Conservation (phyloP, 2,797 vertebrate species). For the Sebastes cheni region DNA sequence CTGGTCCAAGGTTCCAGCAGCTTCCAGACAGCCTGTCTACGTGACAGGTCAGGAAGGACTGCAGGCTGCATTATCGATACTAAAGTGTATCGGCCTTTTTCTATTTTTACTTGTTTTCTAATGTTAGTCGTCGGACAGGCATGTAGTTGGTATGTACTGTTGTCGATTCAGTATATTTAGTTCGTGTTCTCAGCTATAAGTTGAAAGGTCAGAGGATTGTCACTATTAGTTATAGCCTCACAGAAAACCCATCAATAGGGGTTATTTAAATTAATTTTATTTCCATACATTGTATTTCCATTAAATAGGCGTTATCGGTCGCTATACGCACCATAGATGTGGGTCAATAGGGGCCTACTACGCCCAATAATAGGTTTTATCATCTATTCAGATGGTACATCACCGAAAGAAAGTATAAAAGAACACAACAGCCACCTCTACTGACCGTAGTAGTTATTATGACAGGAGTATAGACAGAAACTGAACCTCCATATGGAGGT, state of each 20-base stretch:
- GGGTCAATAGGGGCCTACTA: background rate
- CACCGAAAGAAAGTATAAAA: background rate
- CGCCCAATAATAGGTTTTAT: background rate
- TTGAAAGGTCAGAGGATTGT: background rate
- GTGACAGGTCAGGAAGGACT: constrained; percentile 24
- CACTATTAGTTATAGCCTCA: background rate
- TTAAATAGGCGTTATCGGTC: too few relatives aligned
- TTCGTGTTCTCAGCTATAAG: background rate
- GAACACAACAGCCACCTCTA: background rate
- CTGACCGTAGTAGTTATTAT: background rate
- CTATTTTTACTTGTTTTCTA: background rate
- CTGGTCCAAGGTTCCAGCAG: constrained; percentile 65
- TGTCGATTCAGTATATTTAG: background rate
- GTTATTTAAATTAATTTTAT: constrained; percentile 2
- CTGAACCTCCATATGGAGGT: background rate
- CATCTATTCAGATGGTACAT: background rate
- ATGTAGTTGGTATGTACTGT: background rate
- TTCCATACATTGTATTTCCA: background rate
- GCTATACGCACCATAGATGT: background rate
- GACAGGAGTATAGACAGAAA: background rate
- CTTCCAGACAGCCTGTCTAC: constrained; percentile 62
- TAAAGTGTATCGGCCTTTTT: background rate
- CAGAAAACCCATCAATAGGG: background rate
- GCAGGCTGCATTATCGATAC: constrained; percentile 26
- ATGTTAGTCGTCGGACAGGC: background rate